Evolutionary conservation across 2,888 invertebrate species (phyloP).

Genomic region (Muschampia plurimacula): DNA sequence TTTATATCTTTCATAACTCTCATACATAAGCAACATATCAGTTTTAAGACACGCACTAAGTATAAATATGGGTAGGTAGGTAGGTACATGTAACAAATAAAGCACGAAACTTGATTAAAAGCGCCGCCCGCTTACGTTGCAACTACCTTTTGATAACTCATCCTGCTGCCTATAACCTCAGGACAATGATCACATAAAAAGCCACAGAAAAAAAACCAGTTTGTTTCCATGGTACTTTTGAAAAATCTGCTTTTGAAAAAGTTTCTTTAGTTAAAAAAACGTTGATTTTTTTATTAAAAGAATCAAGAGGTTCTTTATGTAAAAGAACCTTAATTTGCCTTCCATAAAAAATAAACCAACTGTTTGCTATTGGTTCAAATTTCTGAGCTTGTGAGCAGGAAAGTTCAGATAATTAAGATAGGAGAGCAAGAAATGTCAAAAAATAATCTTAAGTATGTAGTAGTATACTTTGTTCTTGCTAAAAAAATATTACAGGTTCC

Average conservation of each 20-base stretch:
- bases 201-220: conserved; percentile 56
- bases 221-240: conserved; percentile 55
- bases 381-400: too few species aligned
- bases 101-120: conserved; percentile 54
- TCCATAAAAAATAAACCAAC: too few species aligned
- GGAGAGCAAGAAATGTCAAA: too few species aligned
- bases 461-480: too few species aligned
- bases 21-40: background rate
- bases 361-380: too few species aligned
- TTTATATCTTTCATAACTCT: conserved; percentile 4
- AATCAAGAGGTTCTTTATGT: too few species aligned
- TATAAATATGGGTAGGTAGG: background rate
- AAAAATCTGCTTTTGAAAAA: background rate
- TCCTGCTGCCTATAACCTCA: conserved; percentile 61
- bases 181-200: conserved; percentile 70
- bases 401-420: too few species aligned
- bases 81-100: conserved; percentile 34
- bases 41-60: conserved; percentile 10
- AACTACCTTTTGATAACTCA: conserved; percentile 58
- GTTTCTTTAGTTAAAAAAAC: background rate
- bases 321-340: too few species aligned
- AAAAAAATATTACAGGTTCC: too few species aligned
- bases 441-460: too few species aligned
- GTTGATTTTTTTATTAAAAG: background rate
- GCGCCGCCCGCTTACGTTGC: conserved; percentile 53